Evolutionary conservation across 2,797 vertebrate species (phyloP).

Genomic region (Megaceryle alcyon): DNA sequence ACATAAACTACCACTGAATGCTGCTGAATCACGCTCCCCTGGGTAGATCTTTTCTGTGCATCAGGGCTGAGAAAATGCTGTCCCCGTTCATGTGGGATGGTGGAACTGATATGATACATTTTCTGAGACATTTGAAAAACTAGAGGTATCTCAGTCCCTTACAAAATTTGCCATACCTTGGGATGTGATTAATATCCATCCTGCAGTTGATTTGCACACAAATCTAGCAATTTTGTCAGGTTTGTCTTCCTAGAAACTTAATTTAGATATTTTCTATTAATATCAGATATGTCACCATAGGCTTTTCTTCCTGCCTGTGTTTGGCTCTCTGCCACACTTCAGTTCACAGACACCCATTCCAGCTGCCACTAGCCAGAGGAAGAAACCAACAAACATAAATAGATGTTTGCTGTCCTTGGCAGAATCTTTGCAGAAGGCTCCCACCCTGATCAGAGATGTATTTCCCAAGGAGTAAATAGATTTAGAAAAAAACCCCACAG

Average conservation of each 20-base stretch:
- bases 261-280: conserved; percentile 65
- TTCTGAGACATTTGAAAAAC: background rate
- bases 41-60: background rate
- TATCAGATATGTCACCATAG: conserved; percentile 15
- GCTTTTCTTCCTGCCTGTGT: conserved; percentile 5
- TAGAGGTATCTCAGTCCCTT: background rate
- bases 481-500: background rate
- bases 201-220: background rate
- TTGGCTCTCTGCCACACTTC: conserved; percentile 39
- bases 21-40: background rate
- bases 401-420: background rate
- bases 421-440: background rate
- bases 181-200: background rate
- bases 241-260: conserved; percentile 49
- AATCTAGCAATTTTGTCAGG: conserved; percentile 11
- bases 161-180: background rate
- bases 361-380: background rate
- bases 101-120: background rate
- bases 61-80: background rate
- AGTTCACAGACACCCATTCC: background rate
- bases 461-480: background rate
- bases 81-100: background rate
- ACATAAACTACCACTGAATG: background rate
- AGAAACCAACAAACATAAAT: background rate
- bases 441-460: background rate